These are phyloP conservation scores for Hystrix brachyura DNA, from an alignment of 2,113 vertebrate genomes.

Conservation along the genomic window DNA sequence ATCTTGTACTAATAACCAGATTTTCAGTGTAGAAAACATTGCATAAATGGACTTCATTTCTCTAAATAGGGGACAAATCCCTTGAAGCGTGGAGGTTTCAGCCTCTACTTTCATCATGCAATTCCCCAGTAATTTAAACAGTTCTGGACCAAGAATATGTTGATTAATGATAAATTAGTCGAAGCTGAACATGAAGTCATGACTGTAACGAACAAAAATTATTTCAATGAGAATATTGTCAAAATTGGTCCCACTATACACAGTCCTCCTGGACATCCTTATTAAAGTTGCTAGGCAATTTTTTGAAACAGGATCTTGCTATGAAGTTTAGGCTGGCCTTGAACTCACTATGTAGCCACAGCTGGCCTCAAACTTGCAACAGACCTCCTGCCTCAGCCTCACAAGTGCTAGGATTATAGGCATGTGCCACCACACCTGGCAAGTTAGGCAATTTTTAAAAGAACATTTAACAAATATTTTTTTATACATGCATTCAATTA, in stretches of 20 bases:
- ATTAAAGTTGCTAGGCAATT: not conserved
- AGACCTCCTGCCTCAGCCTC: too few relatives aligned
- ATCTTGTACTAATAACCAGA: not conserved
- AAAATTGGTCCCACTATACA: not conserved
- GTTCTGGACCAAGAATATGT: not conserved
- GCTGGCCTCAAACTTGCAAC: too few relatives aligned
- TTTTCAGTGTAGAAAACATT: not conserved
- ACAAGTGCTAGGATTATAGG: too few relatives aligned
- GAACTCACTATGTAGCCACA: too few relatives aligned
- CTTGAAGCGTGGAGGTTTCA: not conserved
- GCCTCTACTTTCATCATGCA: not conserved
- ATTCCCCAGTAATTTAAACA: not conserved
- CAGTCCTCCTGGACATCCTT: not conserved
- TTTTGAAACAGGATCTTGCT: not conserved
- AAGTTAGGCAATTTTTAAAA: slow-evolving; percentile 14
- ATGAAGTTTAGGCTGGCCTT: too few relatives aligned
- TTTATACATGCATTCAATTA: not conserved
- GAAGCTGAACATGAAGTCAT: not conserved
- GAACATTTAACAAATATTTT: not conserved
- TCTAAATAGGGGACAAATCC: not conserved
- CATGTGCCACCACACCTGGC: too few relatives aligned
- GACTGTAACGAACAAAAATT: not conserved
- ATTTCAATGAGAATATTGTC: slow-evolving; percentile 24
- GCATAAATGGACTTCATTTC: not conserved
- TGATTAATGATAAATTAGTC: not conserved